These are phyloP conservation scores for Ectemnius cavifrons DNA, from an alignment of 2,888 invertebrate genomes.

Conservation along the genomic window DNA sequence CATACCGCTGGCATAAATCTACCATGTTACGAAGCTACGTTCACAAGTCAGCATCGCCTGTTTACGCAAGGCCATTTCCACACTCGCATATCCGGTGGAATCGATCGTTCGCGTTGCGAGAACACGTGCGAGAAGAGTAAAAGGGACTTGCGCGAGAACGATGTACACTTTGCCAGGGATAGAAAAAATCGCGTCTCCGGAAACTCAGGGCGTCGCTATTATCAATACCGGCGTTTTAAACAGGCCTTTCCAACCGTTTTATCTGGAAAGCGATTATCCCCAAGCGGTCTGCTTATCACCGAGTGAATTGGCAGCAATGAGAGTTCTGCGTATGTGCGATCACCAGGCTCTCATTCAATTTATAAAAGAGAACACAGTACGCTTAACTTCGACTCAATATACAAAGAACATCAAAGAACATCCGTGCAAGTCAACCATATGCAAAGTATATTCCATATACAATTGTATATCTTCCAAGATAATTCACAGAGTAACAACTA, in stretches of 20 bases:
- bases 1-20: constrained; percentile 14
- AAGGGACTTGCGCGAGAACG: neutral
- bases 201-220: neutral
- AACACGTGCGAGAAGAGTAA: neutral
- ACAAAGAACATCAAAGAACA: no score
- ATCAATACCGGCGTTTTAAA: neutral
- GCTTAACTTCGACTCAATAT: no score
- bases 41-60: neutral
- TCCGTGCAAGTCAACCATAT: no score
- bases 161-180: no score
- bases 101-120: neutral
- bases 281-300: neutral
- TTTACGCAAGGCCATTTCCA: neutral
- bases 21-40: neutral
- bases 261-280: constrained; percentile 6
- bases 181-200: neutral
- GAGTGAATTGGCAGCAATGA: neutral
- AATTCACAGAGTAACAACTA: no score
- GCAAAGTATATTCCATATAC: no score
- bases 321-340: neutral
- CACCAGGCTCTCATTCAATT: neutral
- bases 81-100: neutral
- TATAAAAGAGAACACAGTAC: neutral
- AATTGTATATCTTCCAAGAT: no score
- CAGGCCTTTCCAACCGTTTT: neutral